Evolutionary conservation across 2,113 vertebrate genomes (phyloP), one percentile per base, ranked within the genome.

Genomic region (Hepsetus odoe): DNA sequence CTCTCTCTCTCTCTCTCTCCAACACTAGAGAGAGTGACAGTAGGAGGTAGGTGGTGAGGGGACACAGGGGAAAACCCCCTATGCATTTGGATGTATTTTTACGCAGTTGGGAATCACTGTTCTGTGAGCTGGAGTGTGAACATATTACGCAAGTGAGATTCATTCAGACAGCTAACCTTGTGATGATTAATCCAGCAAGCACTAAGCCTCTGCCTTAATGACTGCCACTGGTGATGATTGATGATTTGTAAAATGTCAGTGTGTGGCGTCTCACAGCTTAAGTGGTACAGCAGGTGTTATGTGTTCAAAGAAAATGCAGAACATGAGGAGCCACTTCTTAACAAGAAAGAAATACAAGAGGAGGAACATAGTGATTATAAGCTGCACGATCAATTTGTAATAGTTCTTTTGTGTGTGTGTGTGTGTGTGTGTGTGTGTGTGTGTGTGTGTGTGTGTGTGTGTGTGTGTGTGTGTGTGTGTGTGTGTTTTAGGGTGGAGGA

Each of bases 401-500:
- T 58, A 68, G 33, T n/a, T 28, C 9, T 28, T 14, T 40, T 30
- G 71, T 51, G 49, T 78, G 62, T 80, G 66, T 65, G 13, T 80
- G 49, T 58, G 22, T 51, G 32, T 49, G 10, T 55, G 46, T 73
- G 14, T 66, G 4, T 74, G 35, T 74, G 56, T 74, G 62, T 26
- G 20, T 88, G 82, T 35, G 76, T 97, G 97, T 85, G 97, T 99
- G 84, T 96, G 98, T 92, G 96, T 46, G 14, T 49, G 42, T 49
- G 42, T 44, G 42, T 14, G 12, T 44, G 42, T 44, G 42, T 44
- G 42, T 44, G 42, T 14, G 42, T 44, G 42, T 44, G 42, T 44
- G 46, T 76, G 35, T 72, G 38, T 84, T n/a, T 35, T 76, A 99
- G 97, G 86, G 97, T 99, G 84, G 97, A 99, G 93, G 97, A 99